Base-by-base conservation (phyloP, 2,888 invertebrate genomes). In the Mycalesis mineus region DNA sequence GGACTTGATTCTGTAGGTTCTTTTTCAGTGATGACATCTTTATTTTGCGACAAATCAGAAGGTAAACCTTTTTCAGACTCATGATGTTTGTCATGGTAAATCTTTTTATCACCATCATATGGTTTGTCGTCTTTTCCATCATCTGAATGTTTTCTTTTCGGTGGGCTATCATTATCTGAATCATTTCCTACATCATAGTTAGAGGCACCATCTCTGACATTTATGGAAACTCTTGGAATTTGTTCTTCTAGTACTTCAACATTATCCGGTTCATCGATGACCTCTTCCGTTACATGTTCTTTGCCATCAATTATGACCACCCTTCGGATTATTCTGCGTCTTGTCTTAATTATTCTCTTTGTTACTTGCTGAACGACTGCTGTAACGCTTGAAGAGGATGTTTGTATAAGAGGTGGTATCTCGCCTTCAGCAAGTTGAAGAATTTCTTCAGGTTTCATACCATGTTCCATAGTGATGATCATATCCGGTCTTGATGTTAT, bases 311-410 rank as follows among this genome's bases (percentile, higher is more conserved):
- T 92, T 5, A 96, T 93, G 0, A 94, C 94, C 2, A 95, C 92
- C 65, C 93, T 92, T 54, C 95, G 91, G 52, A 96, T 94, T 14
- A 96, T 94, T 63, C 94, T 92, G 47, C 94, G 91, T 13, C 93
- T 93, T 68, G 94, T 95, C 60, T 93, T 91, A 4, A 95, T 93
- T n/a, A 95, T 92, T 72, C 93, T 91, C 64, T 95, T 91, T 0
- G 95, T 95, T 0, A 96, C 94, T 84, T 96, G 95, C 74, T 96
- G 95, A 0, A 96, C 94, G 6, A 95, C 94, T 17, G 96, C 94
- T 40, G 94, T 92, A 0, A 96, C 94, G 67, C 93, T 94, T 0
- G 95, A 93, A 7, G 93, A 92, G 2, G 93, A 92, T 4, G 93
- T 92, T 61, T 92, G 90, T 31, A 90, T 80, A 61, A 91, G 85